Evolutionary conservation across 2,113 vertebrate species (phyloP), one percentile per base, ranked within the genome.

Genomic region (Camelus bactrianus): DNA sequence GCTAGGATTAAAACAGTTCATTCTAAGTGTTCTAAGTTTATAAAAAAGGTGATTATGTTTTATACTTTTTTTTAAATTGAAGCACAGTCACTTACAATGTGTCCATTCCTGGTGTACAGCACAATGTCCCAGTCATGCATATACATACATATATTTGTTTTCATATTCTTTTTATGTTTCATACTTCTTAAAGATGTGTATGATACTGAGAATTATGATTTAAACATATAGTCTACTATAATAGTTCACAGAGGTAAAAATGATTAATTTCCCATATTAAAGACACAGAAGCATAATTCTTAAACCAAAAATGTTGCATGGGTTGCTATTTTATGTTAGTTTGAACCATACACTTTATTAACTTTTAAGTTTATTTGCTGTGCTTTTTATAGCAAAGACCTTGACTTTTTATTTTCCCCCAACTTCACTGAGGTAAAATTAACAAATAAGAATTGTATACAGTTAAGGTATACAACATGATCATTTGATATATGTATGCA

Each of bases 381-480:
- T 50, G 9, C 35, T 35, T 89, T 75, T 79, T 38, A 24, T 42
- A 54, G 16, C 35, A 81, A 22, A 91, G 54, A 38, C 12, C 15
- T 92, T 84, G 52, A 54, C 58, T 96, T 88, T 76, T 89, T 86
- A 20, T 65, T 79, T 86, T 79, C 10, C 50, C 54, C 52, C 70
- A 75, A 46, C 24, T 76, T 82, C 38, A 42, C 10, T 92, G 46
- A 75, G 24, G 10, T 52, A 64, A 42, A 52, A 42, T 73, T 75
- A 26, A 52, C n/a, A 73, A 24, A 32, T 92, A 62, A 64, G 24
- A 52, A 83, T 64, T 48, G 16, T 62, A 15, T 92, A 16, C 60
- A 35, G 72, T 72, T 82, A 42, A 90, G n/a, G 48, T 30, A 32
- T n/a, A 32, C 60, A 24, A 4, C 12, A 7, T 91, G 76, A 32